Conservation (phyloP, 2,797 vertebrate species). For the Poecilia wingei region DNA sequence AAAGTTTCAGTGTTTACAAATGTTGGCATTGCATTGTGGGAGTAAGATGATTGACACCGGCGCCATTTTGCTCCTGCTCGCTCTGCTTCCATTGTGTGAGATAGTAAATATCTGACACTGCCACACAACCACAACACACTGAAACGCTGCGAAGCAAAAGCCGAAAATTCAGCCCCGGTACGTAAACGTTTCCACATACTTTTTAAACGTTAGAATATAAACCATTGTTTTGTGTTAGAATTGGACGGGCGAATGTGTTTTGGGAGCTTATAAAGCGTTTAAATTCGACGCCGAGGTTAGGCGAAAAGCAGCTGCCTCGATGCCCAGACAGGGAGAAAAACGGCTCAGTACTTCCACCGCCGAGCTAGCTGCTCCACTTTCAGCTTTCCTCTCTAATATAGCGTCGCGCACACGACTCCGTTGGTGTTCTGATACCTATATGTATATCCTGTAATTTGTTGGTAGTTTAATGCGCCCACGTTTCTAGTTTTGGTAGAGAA, state of each 20-base stretch:
- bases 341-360: conserved; percentile 61
- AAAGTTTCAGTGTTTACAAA: conserved; percentile 68
- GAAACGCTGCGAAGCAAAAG: conserved; percentile 56
- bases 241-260: conserved; percentile 33
- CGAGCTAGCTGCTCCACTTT: conserved; percentile 69
- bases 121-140: conserved; percentile 79
- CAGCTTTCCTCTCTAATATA: conserved; percentile 37
- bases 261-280: conserved; percentile 35
- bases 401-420: not conserved
- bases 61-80: conserved; percentile 82
- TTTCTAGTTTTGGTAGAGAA: conserved; percentile 47
- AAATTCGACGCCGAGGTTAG: conserved; percentile 58
- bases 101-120: conserved; percentile 85
- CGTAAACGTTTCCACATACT: conserved; percentile 39
- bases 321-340: conserved; percentile 37
- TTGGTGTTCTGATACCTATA: conserved; percentile 18
- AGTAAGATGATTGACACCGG: conserved; percentile 79
- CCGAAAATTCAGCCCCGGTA: conserved; percentile 69
- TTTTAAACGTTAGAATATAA: conserved; percentile 15
- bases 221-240: conserved; percentile 45
- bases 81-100: conserved; percentile 82
- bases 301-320: conserved; percentile 57
- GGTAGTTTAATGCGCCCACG: conserved; percentile 5
- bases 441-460: conserved; percentile 18
- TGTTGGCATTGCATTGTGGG: conserved; percentile 79